phyloP scores from a whole-genome alignment of 2,888 invertebrate genomes.

The Eremobia ochroleuca region DNA sequence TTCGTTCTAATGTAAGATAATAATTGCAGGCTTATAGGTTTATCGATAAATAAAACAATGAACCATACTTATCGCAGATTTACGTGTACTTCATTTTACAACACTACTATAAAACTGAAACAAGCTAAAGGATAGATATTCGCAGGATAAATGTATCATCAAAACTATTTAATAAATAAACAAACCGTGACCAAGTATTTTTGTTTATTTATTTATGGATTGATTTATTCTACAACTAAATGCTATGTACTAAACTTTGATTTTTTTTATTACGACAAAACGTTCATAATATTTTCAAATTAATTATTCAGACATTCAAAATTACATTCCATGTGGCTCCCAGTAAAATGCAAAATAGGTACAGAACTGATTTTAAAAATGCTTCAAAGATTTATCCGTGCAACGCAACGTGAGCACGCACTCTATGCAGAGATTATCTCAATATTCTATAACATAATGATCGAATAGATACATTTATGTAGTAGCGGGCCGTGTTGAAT shows the following conservation, averaged over 20 bases:
- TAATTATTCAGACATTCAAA: constrained; percentile 19
- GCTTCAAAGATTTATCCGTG: constrained; percentile 38
- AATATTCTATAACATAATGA: constrained; percentile 47
- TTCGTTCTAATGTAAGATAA: not conserved
- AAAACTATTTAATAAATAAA: not conserved
- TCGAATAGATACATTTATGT: constrained; percentile 49
- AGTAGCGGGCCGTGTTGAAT: constrained; percentile 40
- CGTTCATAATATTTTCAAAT: not conserved
- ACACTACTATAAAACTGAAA: not conserved
- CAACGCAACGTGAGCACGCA: constrained; percentile 40
- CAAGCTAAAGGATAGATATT: not conserved
- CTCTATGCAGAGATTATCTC: constrained; percentile 37
- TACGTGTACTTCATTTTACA: not conserved
- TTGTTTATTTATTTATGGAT: not conserved
- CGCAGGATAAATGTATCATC: not conserved
- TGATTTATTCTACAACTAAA: not conserved
- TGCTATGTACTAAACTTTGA: too few relatives aligned
- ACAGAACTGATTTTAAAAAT: constrained; percentile 39
- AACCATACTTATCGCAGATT: not conserved
- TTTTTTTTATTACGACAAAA: not conserved
- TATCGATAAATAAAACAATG: not conserved
- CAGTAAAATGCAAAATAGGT: constrained; percentile 43
- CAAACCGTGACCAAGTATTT: not conserved
- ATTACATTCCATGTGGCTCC: constrained; percentile 9
- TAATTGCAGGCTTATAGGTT: not conserved